Evolutionary conservation across 2,113 vertebrate genomes (phyloP).

Genomic region (Mesoclemmys tuberculata): DNA sequence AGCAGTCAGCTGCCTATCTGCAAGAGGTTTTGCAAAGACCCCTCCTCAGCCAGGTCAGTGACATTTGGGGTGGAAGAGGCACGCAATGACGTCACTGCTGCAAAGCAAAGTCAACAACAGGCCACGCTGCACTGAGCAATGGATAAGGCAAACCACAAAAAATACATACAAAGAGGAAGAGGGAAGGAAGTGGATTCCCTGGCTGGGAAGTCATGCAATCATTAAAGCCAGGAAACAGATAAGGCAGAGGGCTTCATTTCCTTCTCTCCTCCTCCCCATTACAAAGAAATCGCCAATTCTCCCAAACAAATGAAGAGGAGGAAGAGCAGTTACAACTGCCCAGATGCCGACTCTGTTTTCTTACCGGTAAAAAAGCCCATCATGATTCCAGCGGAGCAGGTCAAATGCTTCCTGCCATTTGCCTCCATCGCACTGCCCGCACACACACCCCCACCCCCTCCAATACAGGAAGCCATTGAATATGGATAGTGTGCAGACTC

Average conservation of each 20-base stretch:
- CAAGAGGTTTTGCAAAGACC: neutral
- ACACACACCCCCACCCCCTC: neutral
- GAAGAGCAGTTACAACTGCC: slow-evolving; percentile 25
- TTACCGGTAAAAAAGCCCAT: slow-evolving; percentile 2
- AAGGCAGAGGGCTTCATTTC: slow-evolving; percentile 28
- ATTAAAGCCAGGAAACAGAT: slow-evolving; percentile 21
- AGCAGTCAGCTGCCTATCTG: neutral
- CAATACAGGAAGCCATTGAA: slow-evolving; percentile 56
- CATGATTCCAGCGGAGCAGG: slow-evolving; percentile 5
- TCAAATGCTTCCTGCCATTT: slow-evolving; percentile 67
- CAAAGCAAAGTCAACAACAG: neutral
- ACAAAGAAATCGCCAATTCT: slow-evolving; percentile 2
- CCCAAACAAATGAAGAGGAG: slow-evolving; percentile 21
- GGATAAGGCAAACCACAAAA: neutral
- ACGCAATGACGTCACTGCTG: neutral
- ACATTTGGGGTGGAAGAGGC: neutral
- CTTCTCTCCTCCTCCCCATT: neutral
- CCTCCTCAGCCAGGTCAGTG: neutral
- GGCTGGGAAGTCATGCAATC: slow-evolving; percentile 11
- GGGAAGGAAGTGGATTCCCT: slow-evolving; percentile 40
- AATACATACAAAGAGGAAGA: slow-evolving; percentile 26
- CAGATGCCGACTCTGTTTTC: slow-evolving; percentile 2
- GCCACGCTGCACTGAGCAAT: neutral
- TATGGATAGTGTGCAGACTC: slow-evolving; percentile 61
- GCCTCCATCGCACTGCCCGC: neutral